A percentile compares a stretch with the other conserved stretches of the same genome.
phyloP scores from a whole-genome alignment of 2,888 invertebrate genomes.

The Heteropelma amictum region DNA sequence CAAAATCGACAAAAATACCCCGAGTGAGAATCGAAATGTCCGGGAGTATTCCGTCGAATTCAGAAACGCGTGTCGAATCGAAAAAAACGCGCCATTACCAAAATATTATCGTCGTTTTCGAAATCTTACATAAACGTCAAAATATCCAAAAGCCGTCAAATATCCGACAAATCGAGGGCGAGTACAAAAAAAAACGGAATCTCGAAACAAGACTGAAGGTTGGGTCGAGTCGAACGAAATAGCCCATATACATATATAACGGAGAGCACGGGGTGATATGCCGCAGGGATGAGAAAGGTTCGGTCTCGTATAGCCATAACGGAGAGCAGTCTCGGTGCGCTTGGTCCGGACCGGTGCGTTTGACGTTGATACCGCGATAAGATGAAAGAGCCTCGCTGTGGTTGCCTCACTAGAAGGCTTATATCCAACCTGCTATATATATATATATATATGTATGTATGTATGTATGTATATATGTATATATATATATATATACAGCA shows the following conservation, averaged over 20 bases:
- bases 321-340: constrained; percentile 57
- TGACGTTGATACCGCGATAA: constrained; percentile 78
- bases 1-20: too few species aligned
- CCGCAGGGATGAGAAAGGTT: constrained; percentile 72
- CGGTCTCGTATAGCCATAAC: constrained; percentile 66
- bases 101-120: too few species aligned
- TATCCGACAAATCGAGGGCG: neutral
- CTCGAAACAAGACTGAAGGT: constrained; percentile 7
- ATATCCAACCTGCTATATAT: constrained; percentile 73
- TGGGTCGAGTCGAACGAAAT: constrained; percentile 18
- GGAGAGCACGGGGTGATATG: constrained; percentile 26
- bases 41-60: too few species aligned
- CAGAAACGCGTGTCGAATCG: too few species aligned
- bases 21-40: too few species aligned
- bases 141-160: too few species aligned
- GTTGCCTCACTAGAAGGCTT: constrained; percentile 65
- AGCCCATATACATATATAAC: neutral
- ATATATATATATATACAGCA: too few species aligned
- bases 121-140: too few species aligned
- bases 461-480: constrained; percentile 1
- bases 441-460: too few species aligned
- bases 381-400: constrained; percentile 75
- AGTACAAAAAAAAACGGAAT: neutral
- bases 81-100: too few species aligned
- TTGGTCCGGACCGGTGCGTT: constrained; percentile 73